phyloP scores from a whole-genome alignment of 2,113 vertebrate species.

The Mesitornis unicolor region DNA sequence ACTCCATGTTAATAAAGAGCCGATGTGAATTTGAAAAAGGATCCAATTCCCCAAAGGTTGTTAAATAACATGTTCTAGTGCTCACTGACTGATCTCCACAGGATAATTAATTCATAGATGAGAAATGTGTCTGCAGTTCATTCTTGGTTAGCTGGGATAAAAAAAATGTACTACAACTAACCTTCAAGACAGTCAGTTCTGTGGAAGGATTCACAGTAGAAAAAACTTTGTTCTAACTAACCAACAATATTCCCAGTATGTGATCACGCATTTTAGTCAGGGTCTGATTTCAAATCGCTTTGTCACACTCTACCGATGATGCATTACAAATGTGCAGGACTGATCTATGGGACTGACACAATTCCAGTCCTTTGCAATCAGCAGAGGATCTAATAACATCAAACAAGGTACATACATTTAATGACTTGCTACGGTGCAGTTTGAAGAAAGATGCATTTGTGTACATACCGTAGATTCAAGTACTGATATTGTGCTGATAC shows the following conservation, averaged over 20 bases:
- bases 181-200: conserved; percentile 59
- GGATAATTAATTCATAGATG: conserved; percentile 68
- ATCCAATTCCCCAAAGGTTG: conserved; percentile 42
- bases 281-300: neutral
- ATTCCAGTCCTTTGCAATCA: neutral
- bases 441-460: neutral
- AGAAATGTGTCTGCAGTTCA: conserved; percentile 61
- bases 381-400: neutral
- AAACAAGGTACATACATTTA: neutral
- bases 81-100: conserved; percentile 48
- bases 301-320: neutral
- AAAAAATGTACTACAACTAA: conserved; percentile 60
- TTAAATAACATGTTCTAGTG: conserved; percentile 56
- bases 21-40: conserved; percentile 37
- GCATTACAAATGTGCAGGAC: neutral
- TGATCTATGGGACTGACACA: neutral
- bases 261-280: conserved; percentile 41
- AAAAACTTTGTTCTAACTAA: conserved; percentile 7
- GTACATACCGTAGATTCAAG: neutral
- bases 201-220: neutral
- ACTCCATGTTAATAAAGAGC: conserved; percentile 53
- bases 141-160: conserved; percentile 47
- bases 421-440: neutral
- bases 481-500: neutral
- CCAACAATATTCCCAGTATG: neutral